Evolutionary conservation across 1,140 invertebrate species (phyloP).

Genomic region (Mya arenaria): DNA sequence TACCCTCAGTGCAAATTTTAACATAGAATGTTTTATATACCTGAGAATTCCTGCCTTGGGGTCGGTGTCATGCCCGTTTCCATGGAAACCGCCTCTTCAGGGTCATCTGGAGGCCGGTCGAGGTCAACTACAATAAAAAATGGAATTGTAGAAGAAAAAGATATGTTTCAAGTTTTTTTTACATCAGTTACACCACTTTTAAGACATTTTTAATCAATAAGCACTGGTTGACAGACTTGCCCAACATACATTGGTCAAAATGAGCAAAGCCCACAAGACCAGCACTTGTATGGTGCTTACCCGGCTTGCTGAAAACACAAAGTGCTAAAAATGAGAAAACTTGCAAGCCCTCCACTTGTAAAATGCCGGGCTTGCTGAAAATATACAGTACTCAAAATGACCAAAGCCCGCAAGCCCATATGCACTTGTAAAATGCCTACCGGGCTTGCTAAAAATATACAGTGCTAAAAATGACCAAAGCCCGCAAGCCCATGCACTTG

Average conservation of each 20-base stretch:
- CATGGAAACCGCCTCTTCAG: constrained; percentile 42
- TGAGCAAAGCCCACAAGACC: not conserved
- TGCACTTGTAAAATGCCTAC: not conserved
- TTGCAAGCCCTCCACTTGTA: too few species aligned
- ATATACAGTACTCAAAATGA: not conserved
- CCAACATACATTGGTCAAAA: not conserved
- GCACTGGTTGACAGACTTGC: not conserved
- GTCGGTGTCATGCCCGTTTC: constrained; percentile 54
- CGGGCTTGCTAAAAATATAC: not conserved
- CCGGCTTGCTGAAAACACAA: not conserved
- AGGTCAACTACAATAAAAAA: constrained; percentile 39
- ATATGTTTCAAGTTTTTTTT: not conserved
- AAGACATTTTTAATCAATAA: not conserved
- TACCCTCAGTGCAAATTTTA: not conserved
- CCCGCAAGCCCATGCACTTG: too few species aligned
- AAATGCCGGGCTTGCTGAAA: too few species aligned
- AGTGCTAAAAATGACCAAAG: not conserved
- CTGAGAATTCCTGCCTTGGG: constrained; percentile 36
- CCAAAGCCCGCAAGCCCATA: not conserved
- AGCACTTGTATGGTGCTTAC: not conserved
- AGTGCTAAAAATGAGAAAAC: not conserved
- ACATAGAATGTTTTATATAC: not conserved
- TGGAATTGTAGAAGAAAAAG: not conserved
- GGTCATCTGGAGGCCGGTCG: constrained; percentile 43
- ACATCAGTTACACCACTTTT: not conserved